Base-by-base conservation (phyloP, 2,113 vertebrate genomes). In the Numenius arquata region DNA sequence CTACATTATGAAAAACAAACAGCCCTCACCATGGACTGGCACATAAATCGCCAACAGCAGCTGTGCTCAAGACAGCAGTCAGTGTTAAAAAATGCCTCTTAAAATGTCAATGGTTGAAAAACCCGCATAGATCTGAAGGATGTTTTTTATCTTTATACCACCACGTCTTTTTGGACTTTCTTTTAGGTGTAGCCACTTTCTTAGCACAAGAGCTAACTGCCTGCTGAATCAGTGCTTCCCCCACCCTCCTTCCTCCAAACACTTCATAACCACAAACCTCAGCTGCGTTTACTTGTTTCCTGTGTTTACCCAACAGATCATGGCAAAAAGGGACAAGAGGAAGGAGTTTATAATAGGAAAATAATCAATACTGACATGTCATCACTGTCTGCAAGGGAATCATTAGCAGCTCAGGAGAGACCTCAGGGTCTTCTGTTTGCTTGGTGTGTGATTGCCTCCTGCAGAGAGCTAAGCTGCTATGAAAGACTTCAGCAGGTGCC, bases 381-480 rank as follows among this genome's bases (percentile, higher is more conserved):
- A 62, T 89, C 5, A 21, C 89, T 73, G 77, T 72, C 88, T 96
- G 88, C 86, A 87, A 94, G 92, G 94, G 88, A 89, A 82, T 93
- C 73, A 96, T 96, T 95, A 95, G 86, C 23, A 0, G 92, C 75
- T 94, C 93, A 89, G 87, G 86, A 93, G 93, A 91, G 77, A 97
- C 94, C 88, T 94, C 77, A 2, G 30, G 71, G 94, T 93, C 78
- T 90, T 34, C 53, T 90, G 84, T 77, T 85, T 61, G 78, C 81
- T 96, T 12, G 6, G 65, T 30, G 56, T 86, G 86, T 89, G 96
- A 98, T 98, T 97, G 93, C 90, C 98, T 98, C 96, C 97, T 56
- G 90, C 67, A 85, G 92, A 95, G 95, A 93, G 91, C 97, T 98
- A 96, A 98, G 98, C 97, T 97, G 97, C 98, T 98, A 97, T 90